Evolutionary conservation across 2,888 invertebrate species (phyloP).

Genomic region (Panopea generosa): DNA sequence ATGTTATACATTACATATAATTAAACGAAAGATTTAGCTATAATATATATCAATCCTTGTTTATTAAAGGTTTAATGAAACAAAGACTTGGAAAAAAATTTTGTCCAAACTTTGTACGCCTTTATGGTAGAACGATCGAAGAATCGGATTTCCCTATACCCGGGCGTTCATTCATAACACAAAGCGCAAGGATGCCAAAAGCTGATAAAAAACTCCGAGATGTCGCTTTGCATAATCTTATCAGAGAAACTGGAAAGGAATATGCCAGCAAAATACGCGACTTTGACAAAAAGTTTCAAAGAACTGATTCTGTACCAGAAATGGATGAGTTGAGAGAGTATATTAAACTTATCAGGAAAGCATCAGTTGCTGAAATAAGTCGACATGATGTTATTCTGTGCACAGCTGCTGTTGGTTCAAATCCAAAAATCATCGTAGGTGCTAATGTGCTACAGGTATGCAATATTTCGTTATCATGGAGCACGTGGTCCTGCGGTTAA

Average conservation of each 20-base stretch:
- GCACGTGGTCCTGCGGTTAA: too few relatives aligned
- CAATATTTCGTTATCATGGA: background rate
- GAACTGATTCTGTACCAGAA: conserved; percentile 25
- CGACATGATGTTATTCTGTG: conserved; percentile 72
- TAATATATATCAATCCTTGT: background rate
- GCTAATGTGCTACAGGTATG: conserved; percentile 48
- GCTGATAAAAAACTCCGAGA: conserved; percentile 44
- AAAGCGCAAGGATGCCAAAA: conserved; percentile 48
- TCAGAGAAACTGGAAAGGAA: conserved; percentile 59
- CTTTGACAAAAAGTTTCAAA: conserved; percentile 50
- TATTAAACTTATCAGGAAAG: conserved; percentile 42
- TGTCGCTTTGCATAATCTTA: conserved; percentile 66
- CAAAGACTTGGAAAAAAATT: conserved; percentile 50
- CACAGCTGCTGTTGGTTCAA: conserved; percentile 70
- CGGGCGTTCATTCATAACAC: conserved; percentile 53
- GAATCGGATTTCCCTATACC: conserved; percentile 77
- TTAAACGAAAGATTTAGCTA: background rate
- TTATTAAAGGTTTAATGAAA: conserved; percentile 57
- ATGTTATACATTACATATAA: too few relatives aligned
- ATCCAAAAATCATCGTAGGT: conserved; percentile 46
- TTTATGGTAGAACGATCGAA: conserved; percentile 76
- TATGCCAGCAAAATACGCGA: conserved; percentile 43
- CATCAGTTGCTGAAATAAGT: conserved; percentile 61
- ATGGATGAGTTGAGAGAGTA: conserved; percentile 55
- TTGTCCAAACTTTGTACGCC: conserved; percentile 72